A percentile compares a stretch with the other conserved stretches of the same genome.
phyloP scores from a whole-genome alignment of 64 coral and sea anemone species.

The Orbicella faveolata region DNA sequence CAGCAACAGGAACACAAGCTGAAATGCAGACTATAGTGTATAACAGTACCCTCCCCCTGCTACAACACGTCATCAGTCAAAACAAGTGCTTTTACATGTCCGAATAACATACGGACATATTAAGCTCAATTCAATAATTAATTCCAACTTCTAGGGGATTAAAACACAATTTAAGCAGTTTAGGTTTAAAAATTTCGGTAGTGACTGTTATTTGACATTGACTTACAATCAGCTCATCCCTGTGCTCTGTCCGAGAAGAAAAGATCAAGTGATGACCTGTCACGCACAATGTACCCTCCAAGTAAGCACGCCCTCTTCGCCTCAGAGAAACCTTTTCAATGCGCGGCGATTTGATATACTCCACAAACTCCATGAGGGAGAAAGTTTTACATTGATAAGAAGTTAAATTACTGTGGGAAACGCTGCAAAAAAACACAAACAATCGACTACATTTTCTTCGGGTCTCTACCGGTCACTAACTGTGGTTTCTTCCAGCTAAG shows the following conservation, averaged over 20 bases:
- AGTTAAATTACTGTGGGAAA: neutral
- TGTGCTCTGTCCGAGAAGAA: conserved; percentile 90
- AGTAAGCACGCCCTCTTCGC: conserved; percentile 47
- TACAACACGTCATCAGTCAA: no score
- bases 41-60: no score
- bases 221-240: conserved; percentile 94
- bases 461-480: no score
- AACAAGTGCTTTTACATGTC: no score
- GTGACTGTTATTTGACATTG: neutral
- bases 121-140: no score
- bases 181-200: neutral
- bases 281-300: conserved; percentile 87
- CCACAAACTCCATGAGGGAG: conserved; percentile 89
- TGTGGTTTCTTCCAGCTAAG: neutral
- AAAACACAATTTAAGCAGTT: neutral
- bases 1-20: no score
- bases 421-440: conserved; percentile 9
- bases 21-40: no score
- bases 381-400: conserved; percentile 4
- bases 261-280: conserved; percentile 98
- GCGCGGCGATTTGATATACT: conserved; percentile 84
- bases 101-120: no score
- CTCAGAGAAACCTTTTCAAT: conserved; percentile 80
- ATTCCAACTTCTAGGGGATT: neutral
- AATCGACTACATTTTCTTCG: neutral